Evolutionary conservation across 1,140 invertebrate species (phyloP).

Genomic region (Drosophila grimshawi): DNA sequence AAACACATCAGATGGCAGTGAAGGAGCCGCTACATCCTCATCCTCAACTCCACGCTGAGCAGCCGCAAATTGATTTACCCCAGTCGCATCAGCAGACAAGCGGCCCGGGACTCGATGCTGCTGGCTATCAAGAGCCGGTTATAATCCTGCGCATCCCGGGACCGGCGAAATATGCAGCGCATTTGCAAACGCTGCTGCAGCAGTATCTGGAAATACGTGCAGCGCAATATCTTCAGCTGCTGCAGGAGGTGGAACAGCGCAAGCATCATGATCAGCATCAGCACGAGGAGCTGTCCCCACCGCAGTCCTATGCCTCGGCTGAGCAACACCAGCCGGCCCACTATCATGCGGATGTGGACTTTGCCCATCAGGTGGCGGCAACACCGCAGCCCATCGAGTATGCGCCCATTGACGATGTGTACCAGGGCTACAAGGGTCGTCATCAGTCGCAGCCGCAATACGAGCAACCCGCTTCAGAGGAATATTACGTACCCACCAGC

Average conservation of each 20-base stretch:
- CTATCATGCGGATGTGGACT: slow-evolving; percentile 63
- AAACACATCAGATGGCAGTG: slow-evolving; percentile 32
- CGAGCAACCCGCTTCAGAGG: slow-evolving; percentile 40
- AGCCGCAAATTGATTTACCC: slow-evolving; percentile 75
- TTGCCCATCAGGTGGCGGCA: slow-evolving; percentile 65
- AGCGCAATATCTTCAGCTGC: slow-evolving; percentile 74
- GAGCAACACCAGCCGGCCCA: slow-evolving; percentile 54
- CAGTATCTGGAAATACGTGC: slow-evolving; percentile 83
- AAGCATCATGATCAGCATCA: slow-evolving; percentile 63
- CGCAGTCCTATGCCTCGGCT: slow-evolving; percentile 22
- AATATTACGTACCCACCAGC: slow-evolving; percentile 53
- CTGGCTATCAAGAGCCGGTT: slow-evolving; percentile 75
- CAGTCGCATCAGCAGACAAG: slow-evolving; percentile 44
- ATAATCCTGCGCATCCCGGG: slow-evolving; percentile 81
- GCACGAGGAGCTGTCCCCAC: slow-evolving; percentile 19
- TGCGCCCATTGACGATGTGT: slow-evolving; percentile 76
- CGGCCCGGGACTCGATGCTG: slow-evolving; percentile 5
- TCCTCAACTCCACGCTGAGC: slow-evolving; percentile 24
- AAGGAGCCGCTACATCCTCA: slow-evolving; percentile 22
- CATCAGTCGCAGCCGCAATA: slow-evolving; percentile 61
- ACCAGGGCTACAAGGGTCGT: slow-evolving; percentile 75
- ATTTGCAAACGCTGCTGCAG: slow-evolving; percentile 79
- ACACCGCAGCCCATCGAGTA: slow-evolving; percentile 64
- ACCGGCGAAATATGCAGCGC: slow-evolving; percentile 80
- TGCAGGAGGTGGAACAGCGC: slow-evolving; percentile 73